Conservation (phyloP, 2,113 vertebrate species). For the Gorsachius goisagi region DNA sequence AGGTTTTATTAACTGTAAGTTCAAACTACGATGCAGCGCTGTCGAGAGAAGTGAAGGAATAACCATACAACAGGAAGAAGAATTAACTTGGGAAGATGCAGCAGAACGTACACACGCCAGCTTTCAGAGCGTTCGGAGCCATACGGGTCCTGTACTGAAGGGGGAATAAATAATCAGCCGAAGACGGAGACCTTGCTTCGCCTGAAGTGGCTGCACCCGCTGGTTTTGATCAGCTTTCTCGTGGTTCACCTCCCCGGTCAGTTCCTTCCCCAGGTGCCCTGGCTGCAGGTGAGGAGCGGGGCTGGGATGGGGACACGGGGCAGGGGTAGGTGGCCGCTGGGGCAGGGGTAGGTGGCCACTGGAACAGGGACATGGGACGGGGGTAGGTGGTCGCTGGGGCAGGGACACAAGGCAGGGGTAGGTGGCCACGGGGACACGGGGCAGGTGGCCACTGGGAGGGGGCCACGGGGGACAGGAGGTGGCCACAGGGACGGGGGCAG, state of each 20-base stretch:
- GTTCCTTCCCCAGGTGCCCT: neutral
- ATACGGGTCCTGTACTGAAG: neutral
- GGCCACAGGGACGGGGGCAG: too few species aligned
- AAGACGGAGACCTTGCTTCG: neutral
- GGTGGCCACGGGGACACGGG: fast-evolving
- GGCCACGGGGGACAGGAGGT: too few species aligned
- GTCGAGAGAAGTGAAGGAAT: neutral
- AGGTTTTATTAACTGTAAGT: neutral
- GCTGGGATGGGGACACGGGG: neutral
- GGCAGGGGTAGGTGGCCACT: neutral
- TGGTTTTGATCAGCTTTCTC: fast-evolving
- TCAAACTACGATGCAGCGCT: neutral
- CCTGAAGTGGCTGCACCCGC: neutral
- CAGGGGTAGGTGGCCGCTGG: fast-evolving
- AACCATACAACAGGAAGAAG: neutral
- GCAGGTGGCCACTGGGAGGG: too few species aligned
- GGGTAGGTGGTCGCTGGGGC: fast-evolving
- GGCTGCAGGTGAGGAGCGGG: fast-evolving
- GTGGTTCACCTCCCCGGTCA: fast-evolving
- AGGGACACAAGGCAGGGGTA: neutral
- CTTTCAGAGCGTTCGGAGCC: neutral
- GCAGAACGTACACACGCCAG: neutral
- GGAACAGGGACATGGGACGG: neutral
- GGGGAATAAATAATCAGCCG: neutral
- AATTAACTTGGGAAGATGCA: neutral